Conservation (phyloP, 2,797 vertebrate genomes). For the Smutsia temminckii region DNA sequence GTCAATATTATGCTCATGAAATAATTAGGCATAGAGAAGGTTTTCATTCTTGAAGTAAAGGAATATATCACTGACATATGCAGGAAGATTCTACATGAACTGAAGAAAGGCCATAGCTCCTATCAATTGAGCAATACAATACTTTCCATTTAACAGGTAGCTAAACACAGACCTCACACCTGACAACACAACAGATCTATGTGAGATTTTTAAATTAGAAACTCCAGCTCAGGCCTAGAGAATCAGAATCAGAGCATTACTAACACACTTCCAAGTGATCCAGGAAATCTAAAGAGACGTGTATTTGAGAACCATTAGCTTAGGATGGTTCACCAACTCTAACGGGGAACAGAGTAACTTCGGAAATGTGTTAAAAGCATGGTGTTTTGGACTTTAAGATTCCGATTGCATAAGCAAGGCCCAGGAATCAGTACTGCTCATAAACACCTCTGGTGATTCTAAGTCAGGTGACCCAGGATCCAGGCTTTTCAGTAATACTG, state of each 20-base stretch:
- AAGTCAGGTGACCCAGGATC: background rate
- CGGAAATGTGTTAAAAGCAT: background rate
- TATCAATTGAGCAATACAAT: background rate
- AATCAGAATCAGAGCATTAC: background rate
- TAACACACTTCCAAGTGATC: background rate
- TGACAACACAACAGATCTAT: background rate
- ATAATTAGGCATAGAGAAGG: background rate
- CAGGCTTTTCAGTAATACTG: background rate
- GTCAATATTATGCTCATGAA: background rate
- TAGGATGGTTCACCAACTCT: background rate
- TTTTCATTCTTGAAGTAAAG: background rate
- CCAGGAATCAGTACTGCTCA: background rate
- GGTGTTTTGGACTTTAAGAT: background rate
- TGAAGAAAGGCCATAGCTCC: background rate
- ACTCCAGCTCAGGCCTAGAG: background rate
- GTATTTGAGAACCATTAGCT: background rate
- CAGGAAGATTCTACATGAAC: background rate
- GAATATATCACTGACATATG: background rate
- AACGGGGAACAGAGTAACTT: background rate
- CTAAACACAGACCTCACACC: background rate
- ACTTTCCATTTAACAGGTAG: background rate
- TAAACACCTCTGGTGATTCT: background rate
- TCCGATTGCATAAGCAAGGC: background rate
- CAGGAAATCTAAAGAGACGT: background rate
- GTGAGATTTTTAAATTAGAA: background rate